Base-by-base conservation (phyloP, 2,113 vertebrate genomes). In the Sylvia atricapilla region DNA sequence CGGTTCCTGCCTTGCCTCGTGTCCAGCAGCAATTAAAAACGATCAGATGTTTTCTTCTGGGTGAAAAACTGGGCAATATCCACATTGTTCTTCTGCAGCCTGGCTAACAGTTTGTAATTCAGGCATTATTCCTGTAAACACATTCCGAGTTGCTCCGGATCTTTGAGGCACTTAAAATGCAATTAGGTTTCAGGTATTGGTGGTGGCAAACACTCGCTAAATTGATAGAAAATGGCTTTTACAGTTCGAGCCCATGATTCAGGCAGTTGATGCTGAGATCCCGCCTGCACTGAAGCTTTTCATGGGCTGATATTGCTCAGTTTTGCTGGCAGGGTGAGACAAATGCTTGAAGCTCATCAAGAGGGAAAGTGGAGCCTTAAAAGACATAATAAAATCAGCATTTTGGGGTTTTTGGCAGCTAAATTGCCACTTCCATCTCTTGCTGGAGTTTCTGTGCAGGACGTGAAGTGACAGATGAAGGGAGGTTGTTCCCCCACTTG, bases 201-300 rank as follows among this genome's bases (percentile, higher is more conserved):
- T 39, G 39, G 15, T 72, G 75, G 56, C 79, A 88, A 72, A 35
- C 17, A 6, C 58, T 95, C 55, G 75, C 35, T 10, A 8, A 60
- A 91, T 78, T 81, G 85, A 24, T 37, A 35, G 83, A 74, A 94
- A 92, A 86, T 94, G 83, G 83, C 60, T 90, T 96, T 95, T 92
- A 27, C 20, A 35, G 75, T 19, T 63, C 43, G 14, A 43, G 35
- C 50, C 10, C 11, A 1, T 31, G 9, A 46, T 93, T 77, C 19
- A 3, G 10, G 35, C 70, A 37, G 18, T 60, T 53, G 44, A 33
- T 47, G 20, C 58, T 41, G 49, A 13, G 21, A 55, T 55, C 39
- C 14, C 52, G 43, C 35, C 23, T 67, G 74, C 53, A 44, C 30
- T 33, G 24, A 64, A 75, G 22, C 59, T 86, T 77, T 62, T 19